These are phyloP conservation scores for Chaetophractus vellerosus DNA, from an alignment of 2,797 vertebrate species.

Conservation along the genomic window DNA sequence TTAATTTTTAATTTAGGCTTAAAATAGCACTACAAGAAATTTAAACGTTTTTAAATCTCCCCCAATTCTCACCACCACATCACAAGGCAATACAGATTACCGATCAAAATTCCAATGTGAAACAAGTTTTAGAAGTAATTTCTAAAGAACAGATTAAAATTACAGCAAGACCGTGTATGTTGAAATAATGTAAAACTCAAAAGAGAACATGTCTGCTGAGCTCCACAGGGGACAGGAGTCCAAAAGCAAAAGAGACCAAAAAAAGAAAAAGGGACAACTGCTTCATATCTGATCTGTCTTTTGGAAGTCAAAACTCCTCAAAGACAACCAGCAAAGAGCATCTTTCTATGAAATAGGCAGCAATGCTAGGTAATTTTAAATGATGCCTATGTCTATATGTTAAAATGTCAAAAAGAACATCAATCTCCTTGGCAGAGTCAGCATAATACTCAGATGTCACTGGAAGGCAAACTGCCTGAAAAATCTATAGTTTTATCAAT, in stretches of 20 bases:
- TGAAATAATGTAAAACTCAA: conserved; percentile 33
- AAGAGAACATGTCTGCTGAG: neutral
- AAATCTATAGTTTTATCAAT: neutral
- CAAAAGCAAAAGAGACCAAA: neutral
- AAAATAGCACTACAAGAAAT: conserved; percentile 69
- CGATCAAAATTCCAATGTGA: conserved; percentile 58
- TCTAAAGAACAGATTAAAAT: conserved; percentile 59
- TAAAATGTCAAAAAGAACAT: conserved; percentile 55
- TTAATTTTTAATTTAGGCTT: conserved; percentile 67
- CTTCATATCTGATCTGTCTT: conserved; percentile 1
- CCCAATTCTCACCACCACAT: conserved; percentile 50
- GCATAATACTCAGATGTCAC: conserved; percentile 27
- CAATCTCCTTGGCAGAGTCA: neutral
- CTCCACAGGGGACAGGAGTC: neutral
- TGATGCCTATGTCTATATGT: neutral
- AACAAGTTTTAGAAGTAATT: conserved; percentile 58
- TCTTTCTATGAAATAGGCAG: conserved; percentile 41
- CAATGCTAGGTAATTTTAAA: conserved; percentile 41
- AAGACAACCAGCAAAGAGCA: conserved; percentile 26
- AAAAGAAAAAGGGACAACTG: conserved; percentile 22
- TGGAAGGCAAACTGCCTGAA: conserved; percentile 45
- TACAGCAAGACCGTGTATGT: conserved; percentile 36
- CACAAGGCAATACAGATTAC: conserved; percentile 71
- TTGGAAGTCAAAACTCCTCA: conserved; percentile 15
- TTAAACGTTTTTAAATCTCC: conserved; percentile 55